These are phyloP conservation scores for Austrofundulus limnaeus DNA, from an alignment of 2,113 vertebrate genomes.

Conservation along the genomic window DNA sequence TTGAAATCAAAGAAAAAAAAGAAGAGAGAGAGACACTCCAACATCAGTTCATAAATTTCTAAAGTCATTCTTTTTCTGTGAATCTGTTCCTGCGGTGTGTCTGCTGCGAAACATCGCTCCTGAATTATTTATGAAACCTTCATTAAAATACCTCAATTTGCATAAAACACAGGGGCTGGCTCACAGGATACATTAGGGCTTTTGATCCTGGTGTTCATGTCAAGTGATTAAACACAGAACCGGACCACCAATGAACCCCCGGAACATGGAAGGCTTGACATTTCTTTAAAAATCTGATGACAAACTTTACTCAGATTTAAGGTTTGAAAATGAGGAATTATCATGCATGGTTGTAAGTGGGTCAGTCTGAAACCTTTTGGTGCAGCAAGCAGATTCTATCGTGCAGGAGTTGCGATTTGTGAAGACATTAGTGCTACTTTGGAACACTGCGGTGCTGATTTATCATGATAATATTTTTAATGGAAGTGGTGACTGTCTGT, in stretches of 20 bases:
- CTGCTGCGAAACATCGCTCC: slow-evolving; percentile 46
- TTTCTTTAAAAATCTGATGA: slow-evolving; percentile 23
- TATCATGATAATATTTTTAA: slow-evolving; percentile 38
- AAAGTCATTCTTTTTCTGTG: slow-evolving; percentile 51
- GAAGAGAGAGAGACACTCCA: slow-evolving; percentile 27
- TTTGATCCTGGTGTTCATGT: slow-evolving; percentile 71
- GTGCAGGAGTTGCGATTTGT: slow-evolving; percentile 31
- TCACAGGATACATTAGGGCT: slow-evolving; percentile 55
- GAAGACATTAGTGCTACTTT: slow-evolving; percentile 27
- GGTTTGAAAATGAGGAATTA: slow-evolving; percentile 30
- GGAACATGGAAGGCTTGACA: slow-evolving; percentile 20
- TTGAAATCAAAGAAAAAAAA: slow-evolving; percentile 50
- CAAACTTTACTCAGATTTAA: slow-evolving; percentile 19
- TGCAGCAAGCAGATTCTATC: slow-evolving; percentile 50
- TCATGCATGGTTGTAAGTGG: slow-evolving; percentile 48
- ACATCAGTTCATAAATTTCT: slow-evolving; percentile 37
- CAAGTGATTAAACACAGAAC: slow-evolving; percentile 61
- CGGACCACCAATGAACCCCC: slow-evolving; percentile 26
- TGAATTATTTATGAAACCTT: slow-evolving; percentile 76
- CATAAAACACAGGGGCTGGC: slow-evolving; percentile 61
- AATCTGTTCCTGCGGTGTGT: slow-evolving; percentile 57
- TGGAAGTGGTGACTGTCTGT: slow-evolving; percentile 13
- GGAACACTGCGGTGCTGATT: slow-evolving; percentile 25
- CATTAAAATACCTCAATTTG: slow-evolving; percentile 76
- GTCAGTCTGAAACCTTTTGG: slow-evolving; percentile 56